A percentile compares a stretch with the other conserved stretches of the same genome.
Conservation (phyloP, 2,113 vertebrate genomes). For the Anoura caudifer region DNA sequence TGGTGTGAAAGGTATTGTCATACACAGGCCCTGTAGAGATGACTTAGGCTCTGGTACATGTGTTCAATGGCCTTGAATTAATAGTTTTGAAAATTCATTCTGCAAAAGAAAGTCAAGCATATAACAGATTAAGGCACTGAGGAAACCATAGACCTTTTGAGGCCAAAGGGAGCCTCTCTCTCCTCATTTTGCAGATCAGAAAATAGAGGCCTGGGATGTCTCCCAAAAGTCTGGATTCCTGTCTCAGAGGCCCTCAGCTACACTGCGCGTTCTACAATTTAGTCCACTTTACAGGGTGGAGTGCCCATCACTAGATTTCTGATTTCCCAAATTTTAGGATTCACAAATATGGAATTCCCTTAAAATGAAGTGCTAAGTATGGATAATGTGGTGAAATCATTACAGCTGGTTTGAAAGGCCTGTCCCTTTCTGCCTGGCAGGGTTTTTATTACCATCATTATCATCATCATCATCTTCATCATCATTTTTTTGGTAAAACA, state of each 20-base stretch:
- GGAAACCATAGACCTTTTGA: neutral
- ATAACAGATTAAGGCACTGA: neutral
- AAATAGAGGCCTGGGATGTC: neutral
- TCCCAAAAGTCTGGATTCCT: too few relatives aligned
- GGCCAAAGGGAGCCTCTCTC: neutral
- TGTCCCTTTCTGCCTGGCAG: neutral
- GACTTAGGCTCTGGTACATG: neutral
- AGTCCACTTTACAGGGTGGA: neutral
- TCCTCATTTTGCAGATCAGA: neutral
- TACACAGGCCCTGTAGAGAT: neutral
- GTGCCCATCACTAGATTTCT: neutral
- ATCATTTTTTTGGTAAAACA: neutral
- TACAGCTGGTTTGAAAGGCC: neutral
- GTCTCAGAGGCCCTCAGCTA: neutral
- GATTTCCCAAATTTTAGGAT: neutral
- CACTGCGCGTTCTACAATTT: fast-evolving
- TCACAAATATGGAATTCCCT: neutral
- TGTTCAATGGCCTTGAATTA: neutral
- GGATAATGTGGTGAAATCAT: neutral
- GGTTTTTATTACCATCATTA: neutral
- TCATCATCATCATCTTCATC: too few relatives aligned
- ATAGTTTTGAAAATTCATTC: constrained; percentile 22
- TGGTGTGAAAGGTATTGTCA: neutral
- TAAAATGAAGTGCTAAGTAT: neutral
- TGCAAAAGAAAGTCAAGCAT: neutral